Conservation (phyloP, 2,113 vertebrate species). For the Cryptotis parvus region DNA sequence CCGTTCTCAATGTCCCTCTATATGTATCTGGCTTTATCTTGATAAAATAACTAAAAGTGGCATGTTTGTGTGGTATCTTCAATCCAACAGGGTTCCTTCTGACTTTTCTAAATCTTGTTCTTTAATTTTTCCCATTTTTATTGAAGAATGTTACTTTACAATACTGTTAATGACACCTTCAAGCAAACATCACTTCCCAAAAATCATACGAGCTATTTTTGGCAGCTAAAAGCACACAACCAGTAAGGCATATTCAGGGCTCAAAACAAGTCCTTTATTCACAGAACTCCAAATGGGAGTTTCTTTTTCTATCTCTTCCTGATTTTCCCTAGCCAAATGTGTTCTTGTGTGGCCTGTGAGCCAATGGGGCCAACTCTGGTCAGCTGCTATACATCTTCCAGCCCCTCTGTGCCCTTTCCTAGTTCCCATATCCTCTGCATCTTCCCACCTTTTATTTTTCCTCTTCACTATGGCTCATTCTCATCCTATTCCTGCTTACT, state of each 20-base stretch:
- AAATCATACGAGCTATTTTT: slow-evolving; percentile 22
- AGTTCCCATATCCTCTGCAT: background rate
- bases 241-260: background rate
- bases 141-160: no score
- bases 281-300: background rate
- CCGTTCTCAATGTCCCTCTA: background rate
- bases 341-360: background rate
- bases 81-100: slow-evolving; percentile 23
- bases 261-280: slow-evolving; percentile 14
- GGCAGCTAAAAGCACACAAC: slow-evolving; percentile 20
- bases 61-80: background rate
- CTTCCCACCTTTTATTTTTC: background rate
- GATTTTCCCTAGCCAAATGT: background rate
- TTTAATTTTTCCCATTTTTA: no score
- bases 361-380: background rate
- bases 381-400: background rate
- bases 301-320: slow-evolving; percentile 8
- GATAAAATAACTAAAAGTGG: slow-evolving; percentile 26
- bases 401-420: background rate
- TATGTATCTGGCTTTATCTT: background rate
- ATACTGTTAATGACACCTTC: no score
- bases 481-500: background rate
- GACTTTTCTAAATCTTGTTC: background rate
- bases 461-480: background rate
- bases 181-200: no score